Evolutionary conservation across 37 sponge, comb jelly and placozoan genomes (phyloP), one percentile per base, ranked within the genome.

Genomic region (Chondrosia reniformis): DNA sequence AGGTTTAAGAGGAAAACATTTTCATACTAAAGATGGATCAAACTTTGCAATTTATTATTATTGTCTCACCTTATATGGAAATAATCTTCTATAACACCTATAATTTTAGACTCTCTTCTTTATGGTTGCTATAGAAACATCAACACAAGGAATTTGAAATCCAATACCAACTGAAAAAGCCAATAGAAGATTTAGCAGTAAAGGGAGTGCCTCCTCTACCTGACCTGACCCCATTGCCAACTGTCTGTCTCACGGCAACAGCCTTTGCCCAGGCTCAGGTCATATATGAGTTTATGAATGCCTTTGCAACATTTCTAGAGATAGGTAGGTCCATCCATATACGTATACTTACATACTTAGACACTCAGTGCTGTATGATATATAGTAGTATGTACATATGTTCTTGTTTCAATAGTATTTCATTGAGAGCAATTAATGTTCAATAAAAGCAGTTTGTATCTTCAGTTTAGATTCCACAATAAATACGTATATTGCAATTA

Each of bases 231-330:
- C 33, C n/a, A 31, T 55, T 92, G 54, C 45, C 25, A 44, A 88
- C 85, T 80, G 65, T 79, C 22, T 55, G 73, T 13, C 80, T 94
- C 15, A 75, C 87, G 2, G 33, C 87, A 36, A 38, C 66, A 13
- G 71, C 85, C 30, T 96, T 96, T 46, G 85, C 92, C 28, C 84
- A 92, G 55, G 59, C 86, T 33, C 80, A 92, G 45, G 89, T 92
- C 83, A 85, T 85, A 21, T 54, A 85, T n/a, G 88, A 96, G 79
- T 96, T 96, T 52, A 36, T 81, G 1, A 63, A 78, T 21, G 84
- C 96, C 4, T 94, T 94, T 61, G 52, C 46, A 10, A 93, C 86
- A 75, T 87, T 92, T 74, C 82, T 92, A 17, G 87, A 86, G 63
- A 25, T 86, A 39, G 91, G 67, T 66, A 17, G 17, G 67, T 32